Evolutionary conservation across 2,113 vertebrate genomes (phyloP).

Genomic region (Myrmophylax atrothorax): DNA sequence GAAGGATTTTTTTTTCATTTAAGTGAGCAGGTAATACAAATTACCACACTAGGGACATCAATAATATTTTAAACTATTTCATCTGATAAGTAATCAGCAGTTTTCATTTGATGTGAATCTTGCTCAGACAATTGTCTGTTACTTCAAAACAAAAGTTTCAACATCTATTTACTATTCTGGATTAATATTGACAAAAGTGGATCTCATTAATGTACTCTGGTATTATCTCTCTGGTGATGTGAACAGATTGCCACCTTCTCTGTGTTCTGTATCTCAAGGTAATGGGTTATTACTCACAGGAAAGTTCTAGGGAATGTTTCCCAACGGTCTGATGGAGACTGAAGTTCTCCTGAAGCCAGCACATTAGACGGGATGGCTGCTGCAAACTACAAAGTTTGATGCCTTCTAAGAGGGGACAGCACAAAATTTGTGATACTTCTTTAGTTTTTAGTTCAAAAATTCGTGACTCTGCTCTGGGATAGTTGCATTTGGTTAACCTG

Average conservation of each 20-base stretch:
- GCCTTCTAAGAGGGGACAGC: fast-evolving
- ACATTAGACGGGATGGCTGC: neutral
- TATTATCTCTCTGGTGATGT: neutral
- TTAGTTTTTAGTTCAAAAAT: neutral
- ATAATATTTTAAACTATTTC: neutral
- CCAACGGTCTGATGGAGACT: neutral
- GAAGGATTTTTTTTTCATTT: neutral
- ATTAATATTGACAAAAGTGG: neutral
- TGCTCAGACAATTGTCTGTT: neutral
- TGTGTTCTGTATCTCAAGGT: neutral
- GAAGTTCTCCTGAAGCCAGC: neutral
- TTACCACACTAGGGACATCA: neutral
- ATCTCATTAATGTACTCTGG: neutral
- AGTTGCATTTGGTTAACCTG: neutral
- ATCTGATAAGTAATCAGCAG: neutral
- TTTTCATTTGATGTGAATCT: neutral
- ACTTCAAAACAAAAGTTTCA: neutral
- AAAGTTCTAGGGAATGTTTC: neutral
- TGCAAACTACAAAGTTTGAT: neutral
- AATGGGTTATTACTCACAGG: neutral
- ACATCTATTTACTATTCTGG: neutral
- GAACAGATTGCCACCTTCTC: neutral
- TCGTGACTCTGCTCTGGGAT: neutral
- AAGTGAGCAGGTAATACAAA: neutral
- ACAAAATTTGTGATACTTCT: neutral